A percentile compares a stretch with the other conserved stretches of the same genome.
phyloP scores from a whole-genome alignment of 1,140 invertebrate species.

The Archivesica marissinica region DNA sequence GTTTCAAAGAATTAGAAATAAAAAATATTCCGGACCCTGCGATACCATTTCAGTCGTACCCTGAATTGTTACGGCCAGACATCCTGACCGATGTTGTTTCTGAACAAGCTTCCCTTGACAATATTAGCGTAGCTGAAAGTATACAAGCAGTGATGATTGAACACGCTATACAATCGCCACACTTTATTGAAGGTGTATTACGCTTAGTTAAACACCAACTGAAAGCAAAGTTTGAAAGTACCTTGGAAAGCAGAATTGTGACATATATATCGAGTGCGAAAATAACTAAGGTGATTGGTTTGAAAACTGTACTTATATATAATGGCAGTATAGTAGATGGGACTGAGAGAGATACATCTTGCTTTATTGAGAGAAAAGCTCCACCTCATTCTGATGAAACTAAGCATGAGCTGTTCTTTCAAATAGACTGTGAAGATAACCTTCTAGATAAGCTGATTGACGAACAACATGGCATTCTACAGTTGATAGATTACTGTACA shows the following conservation, averaged over 20 bases:
- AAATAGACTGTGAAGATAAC: neutral
- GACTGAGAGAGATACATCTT: neutral
- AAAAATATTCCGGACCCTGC: neutral
- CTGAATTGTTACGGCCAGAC: slow-evolving; percentile 15
- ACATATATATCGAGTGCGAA: neutral
- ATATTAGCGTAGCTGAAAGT: neutral
- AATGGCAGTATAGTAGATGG: neutral
- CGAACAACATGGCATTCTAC: neutral
- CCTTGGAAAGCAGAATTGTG: neutral
- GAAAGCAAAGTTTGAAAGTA: neutral
- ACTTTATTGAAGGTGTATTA: neutral
- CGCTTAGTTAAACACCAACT: slow-evolving; percentile 10
- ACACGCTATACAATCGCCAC: neutral
- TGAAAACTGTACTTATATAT: slow-evolving; percentile 15
- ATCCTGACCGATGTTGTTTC: slow-evolving; percentile 18
- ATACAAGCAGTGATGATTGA: neutral
- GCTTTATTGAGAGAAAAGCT: neutral
- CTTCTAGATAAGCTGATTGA: neutral
- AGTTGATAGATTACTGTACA: slow-evolving; percentile 19
- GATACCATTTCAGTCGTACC: neutral
- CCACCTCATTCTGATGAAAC: neutral
- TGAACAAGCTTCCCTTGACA: neutral
- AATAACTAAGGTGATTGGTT: neutral
- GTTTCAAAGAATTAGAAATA: slow-evolving; percentile 46
- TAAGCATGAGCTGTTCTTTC: slow-evolving; percentile 3